Conservation (phyloP, 2,113 vertebrate species). For the Cynoglossus semilaevis region DNA sequence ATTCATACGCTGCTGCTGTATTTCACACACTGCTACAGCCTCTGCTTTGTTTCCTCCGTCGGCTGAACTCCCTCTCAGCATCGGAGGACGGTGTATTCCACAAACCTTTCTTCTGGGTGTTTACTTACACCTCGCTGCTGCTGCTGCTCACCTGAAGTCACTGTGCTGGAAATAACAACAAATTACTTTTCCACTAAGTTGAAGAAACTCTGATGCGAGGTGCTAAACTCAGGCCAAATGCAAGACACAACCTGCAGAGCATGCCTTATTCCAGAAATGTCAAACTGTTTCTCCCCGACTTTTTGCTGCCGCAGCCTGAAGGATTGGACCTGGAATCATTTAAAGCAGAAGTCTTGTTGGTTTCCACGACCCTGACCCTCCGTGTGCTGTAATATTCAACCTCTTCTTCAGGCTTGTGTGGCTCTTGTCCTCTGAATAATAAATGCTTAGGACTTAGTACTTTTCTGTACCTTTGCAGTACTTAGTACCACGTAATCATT, state of each 20-base stretch:
- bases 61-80: constrained; percentile 17
- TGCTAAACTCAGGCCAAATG: constrained; percentile 6
- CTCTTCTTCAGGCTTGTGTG: no score
- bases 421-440: no score
- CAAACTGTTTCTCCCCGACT: neutral
- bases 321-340: constrained; percentile 3
- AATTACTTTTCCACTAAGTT: constrained; percentile 32
- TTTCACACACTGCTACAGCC: constrained; percentile 44
- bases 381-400: no score
- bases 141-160: constrained; percentile 17
- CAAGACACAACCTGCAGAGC: constrained; percentile 7
- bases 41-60: constrained; percentile 21
- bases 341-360: neutral
- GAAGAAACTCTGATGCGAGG: constrained; percentile 17
- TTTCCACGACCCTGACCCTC: neutral
- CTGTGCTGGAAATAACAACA: constrained; percentile 15
- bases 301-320: neutral
- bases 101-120: constrained; percentile 22
- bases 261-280: neutral
- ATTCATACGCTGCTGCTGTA: constrained; percentile 59
- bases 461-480: no score
- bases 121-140: constrained; percentile 34
- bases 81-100: constrained; percentile 5
- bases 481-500: no score
- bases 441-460: no score